These are phyloP conservation scores for Metellina segmentata DNA, from an alignment of 2,888 invertebrate species.

Conservation along the genomic window DNA sequence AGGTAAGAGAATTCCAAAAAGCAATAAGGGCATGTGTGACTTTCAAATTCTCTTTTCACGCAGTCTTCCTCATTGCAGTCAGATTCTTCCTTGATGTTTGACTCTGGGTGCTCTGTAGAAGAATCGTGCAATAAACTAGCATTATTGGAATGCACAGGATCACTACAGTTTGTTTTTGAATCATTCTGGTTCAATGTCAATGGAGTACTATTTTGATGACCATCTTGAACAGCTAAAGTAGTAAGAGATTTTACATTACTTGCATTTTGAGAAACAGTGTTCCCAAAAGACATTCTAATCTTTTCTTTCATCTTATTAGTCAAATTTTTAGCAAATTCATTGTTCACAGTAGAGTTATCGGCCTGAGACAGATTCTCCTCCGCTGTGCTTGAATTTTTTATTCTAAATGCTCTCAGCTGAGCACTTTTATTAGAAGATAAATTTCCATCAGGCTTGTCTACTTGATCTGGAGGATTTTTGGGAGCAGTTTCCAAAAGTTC, in stretches of 20 bases:
- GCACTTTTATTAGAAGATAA: neutral
- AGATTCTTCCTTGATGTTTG: neutral
- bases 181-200: neutral
- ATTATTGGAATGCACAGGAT: neutral
- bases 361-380: neutral
- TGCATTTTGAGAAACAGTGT: neutral
- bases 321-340: slow-evolving; percentile 9
- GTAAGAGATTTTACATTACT: neutral
- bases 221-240: neutral
- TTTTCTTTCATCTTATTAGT: neutral
- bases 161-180: too few species aligned
- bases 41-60: slow-evolving; percentile 50
- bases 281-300: slow-evolving; percentile 7
- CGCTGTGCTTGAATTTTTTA: neutral
- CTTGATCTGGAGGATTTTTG: neutral
- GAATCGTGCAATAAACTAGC: neutral
- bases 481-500: too few species aligned
- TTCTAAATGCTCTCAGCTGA: slow-evolving; percentile 23
- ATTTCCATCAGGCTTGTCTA: neutral
- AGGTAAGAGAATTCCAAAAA: slow-evolving; percentile 76
- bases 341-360: neutral
- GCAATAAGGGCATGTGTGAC: slow-evolving; percentile 75
- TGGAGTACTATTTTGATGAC: neutral
- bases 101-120: neutral
- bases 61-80: neutral